Evolutionary conservation across 2,113 vertebrate genomes (phyloP), one percentile per base, ranked within the genome.

Genomic region (Pimephales promelas): DNA sequence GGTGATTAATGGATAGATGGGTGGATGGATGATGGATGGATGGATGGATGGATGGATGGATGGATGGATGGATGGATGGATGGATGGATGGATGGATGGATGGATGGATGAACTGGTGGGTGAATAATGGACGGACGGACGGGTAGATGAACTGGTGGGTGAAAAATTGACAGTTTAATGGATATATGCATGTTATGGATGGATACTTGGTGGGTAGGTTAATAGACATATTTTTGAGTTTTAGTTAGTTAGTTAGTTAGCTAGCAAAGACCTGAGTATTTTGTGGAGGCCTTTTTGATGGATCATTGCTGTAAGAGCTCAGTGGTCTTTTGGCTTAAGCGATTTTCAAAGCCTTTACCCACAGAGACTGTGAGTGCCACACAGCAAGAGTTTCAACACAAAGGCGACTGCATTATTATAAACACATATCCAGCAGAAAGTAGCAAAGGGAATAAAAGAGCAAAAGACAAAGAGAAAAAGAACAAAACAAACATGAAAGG

Each of bases 401-500:
- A 64, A 66, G 26, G 34, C 43, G 59, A 10, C 43, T 45, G 57
- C 11, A 49, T 47, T 31, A 79, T 79, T 79, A 79, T 49, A 64
- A 66, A 79, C 20, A 40, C 14, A 16, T 45, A 24, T 74, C 70
- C 70, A 31, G 70, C 81, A 28, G 81, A 61, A 75, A n/a, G 59
- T 31, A 79, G 49, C 18, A 26, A 79, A 62, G 4, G 54, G 8
- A 8, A n/a, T 6, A 28, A 57, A 79, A 79, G 36, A 26, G 56
- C 36, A 79, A 79, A 45, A 78, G 40, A 79, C 40, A 31, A 64
- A 61, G 26, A 74, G 56, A 43, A 45, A 52, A 83, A 52, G 56
- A 83, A 79, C 59, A 83, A 77, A 62, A 76, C 73, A 76, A 76
- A 77, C 73, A 83, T 83, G 73, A 83, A 83, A 83, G 59, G 59